A percentile compares a stretch with the other conserved stretches of the same genome.
These are phyloP conservation scores for Nycticryphes semicollaris DNA, from an alignment of 2,113 vertebrate species.

Conservation along the genomic window DNA sequence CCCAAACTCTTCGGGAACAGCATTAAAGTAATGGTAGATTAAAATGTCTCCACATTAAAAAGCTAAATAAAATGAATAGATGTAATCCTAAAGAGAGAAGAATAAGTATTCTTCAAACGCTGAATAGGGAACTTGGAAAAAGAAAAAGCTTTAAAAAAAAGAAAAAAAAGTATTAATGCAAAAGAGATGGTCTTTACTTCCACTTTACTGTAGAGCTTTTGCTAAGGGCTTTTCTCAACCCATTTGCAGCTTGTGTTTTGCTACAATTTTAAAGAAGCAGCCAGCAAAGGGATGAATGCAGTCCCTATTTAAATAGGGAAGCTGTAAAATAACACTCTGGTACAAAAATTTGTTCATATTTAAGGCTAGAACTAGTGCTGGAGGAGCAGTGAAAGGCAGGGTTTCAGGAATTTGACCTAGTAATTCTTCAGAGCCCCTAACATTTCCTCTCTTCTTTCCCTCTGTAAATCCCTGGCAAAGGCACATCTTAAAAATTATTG, in stretches of 20 bases:
- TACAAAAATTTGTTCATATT: background rate
- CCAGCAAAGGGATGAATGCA: background rate
- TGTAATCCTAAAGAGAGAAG: slow-evolving; percentile 60
- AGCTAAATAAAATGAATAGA: slow-evolving; percentile 65
- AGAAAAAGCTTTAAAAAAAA: background rate
- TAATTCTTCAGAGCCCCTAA: background rate
- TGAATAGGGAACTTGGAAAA: slow-evolving; percentile 50
- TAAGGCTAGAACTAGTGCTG: background rate
- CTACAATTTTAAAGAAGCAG: slow-evolving; percentile 20
- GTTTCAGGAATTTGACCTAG: background rate
- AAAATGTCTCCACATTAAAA: slow-evolving; percentile 57
- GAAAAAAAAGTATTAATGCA: slow-evolving; percentile 31
- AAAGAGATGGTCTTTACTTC: slow-evolving; percentile 53
- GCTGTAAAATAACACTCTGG: background rate
- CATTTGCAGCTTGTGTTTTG: slow-evolving; percentile 33
- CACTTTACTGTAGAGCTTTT: slow-evolving; percentile 12
- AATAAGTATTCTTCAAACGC: slow-evolving; percentile 62
- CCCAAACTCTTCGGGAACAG: slow-evolving; percentile 27
- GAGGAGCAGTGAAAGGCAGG: background rate
- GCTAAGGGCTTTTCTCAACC: slow-evolving; percentile 34
- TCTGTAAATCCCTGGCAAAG: background rate
- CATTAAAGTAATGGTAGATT: slow-evolving; percentile 57
- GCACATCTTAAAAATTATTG: background rate
- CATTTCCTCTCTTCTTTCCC: background rate
- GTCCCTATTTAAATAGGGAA: background rate